Conservation (phyloP, 1,140 invertebrate species). For the Pogonognathellus flavescens region DNA sequence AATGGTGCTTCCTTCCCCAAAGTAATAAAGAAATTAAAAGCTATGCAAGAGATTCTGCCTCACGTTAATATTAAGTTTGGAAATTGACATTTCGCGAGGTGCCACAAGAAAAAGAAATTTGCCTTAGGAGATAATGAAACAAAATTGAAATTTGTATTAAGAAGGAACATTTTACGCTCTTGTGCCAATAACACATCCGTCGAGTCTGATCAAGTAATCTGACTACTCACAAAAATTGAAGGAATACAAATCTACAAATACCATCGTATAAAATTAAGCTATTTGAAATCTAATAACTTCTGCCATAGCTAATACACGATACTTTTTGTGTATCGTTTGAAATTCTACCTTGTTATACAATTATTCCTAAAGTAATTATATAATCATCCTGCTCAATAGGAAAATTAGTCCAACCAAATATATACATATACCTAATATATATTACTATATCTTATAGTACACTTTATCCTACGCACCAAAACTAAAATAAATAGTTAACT, state of each 20-base stretch:
- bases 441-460: not conserved
- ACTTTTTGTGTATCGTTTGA: too few relatives aligned
- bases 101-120: not conserved
- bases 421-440: not conserved
- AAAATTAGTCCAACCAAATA: conserved; percentile 9
- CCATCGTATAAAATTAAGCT: too few relatives aligned
- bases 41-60: too few relatives aligned
- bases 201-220: conserved; percentile 27
- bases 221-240: not conserved
- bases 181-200: conserved; percentile 42
- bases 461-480: not conserved
- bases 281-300: too few relatives aligned
- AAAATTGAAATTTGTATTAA: not conserved
- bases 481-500: not conserved
- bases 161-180: not conserved
- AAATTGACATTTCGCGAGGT: too few relatives aligned
- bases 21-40: too few relatives aligned
- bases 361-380: not conserved
- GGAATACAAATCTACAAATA: too few relatives aligned
- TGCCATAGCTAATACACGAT: too few relatives aligned
- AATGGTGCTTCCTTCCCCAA: too few relatives aligned
- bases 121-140: not conserved
- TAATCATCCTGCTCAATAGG: conserved; percentile 32
- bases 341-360: not conserved
- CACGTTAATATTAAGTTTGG: too few relatives aligned